A percentile compares a stretch with the other conserved stretches of the same genome.
These are phyloP conservation scores for Rhadina sibilatrix DNA, from an alignment of 2,113 vertebrate species.

Conservation along the genomic window DNA sequence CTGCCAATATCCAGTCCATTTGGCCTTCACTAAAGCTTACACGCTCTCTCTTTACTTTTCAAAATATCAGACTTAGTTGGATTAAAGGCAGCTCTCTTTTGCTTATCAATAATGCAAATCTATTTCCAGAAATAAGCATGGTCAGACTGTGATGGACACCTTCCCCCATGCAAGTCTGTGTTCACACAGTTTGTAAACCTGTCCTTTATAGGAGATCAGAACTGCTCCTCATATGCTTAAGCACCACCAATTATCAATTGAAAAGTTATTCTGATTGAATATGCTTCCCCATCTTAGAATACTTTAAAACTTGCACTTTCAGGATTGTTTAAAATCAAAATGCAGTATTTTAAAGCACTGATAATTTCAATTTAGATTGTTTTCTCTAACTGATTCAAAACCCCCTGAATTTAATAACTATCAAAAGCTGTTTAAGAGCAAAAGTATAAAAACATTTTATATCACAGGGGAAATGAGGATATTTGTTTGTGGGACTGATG, in stretches of 20 bases:
- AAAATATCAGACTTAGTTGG: background rate
- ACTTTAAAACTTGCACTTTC: background rate
- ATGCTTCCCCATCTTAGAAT: background rate
- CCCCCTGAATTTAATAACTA: background rate
- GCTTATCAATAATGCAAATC: background rate
- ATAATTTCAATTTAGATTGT: background rate
- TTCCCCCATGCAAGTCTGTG: accelerated
- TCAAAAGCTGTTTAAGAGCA: background rate
- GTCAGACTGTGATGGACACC: background rate
- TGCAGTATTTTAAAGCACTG: background rate
- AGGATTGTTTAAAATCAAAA: background rate
- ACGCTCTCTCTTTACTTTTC: background rate
- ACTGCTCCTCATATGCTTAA: background rate
- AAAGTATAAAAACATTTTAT: background rate
- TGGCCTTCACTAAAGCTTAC: background rate
- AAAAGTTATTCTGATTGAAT: background rate
- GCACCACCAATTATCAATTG: background rate
- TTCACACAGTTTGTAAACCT: background rate
- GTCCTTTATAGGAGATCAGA: background rate
- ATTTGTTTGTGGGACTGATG: background rate
- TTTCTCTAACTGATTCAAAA: background rate
- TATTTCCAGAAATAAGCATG: background rate
- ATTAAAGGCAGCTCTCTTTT: background rate
- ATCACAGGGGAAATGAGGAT: background rate
- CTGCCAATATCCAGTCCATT: background rate